Evolutionary conservation across 2,888 invertebrate genomes (phyloP), one percentile per base, ranked within the genome.

Genomic region (Diloba caeruleocephala): DNA sequence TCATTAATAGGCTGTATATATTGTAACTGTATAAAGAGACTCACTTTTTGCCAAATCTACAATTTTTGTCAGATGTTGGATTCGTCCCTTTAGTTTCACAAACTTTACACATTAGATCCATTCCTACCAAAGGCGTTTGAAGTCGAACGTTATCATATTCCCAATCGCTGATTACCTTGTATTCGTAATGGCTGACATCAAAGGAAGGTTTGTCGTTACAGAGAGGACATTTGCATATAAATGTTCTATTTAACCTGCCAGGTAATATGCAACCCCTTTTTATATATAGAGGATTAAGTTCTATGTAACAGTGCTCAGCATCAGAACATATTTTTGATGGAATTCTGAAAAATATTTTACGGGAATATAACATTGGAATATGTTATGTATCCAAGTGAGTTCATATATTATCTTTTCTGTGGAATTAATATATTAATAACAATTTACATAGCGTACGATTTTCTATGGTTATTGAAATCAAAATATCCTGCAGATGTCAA

Each of bases 211-310:
- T 89, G 68, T 89, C 84, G 70, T 90, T 90, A 66, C 90, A 90
- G 25, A 90, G 64, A 28, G 84, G 87, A 63, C 90, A 91, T 77
- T 87, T 90, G 73, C 90, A 91, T 67, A 80, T 69, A 73, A 88
- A 88, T 52, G 86, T 88, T 62, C 79, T 81, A 52, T 87, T 88
- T 50, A 85, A 31, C 56, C 71, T 74, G 17, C 65, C 74, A 68
- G 78, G 80, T 58, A 77, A 52, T 17, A 77, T 49, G 74, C 91
- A 90, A 33, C 87, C 89, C 54, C 90, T 82, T 78, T 71, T 85
- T 67, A 90, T 81, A 50, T 79, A 90, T 45, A 62, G 31, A 50
- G 85, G 84, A 57, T 89, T 78, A 26, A 90, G 43, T 77, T 90
- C 88, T 13, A 78, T 82, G 25, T 66, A 85, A 65, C 90, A 90